phyloP scores from a whole-genome alignment of 2,888 invertebrate species.

The Agrotis puta region DNA sequence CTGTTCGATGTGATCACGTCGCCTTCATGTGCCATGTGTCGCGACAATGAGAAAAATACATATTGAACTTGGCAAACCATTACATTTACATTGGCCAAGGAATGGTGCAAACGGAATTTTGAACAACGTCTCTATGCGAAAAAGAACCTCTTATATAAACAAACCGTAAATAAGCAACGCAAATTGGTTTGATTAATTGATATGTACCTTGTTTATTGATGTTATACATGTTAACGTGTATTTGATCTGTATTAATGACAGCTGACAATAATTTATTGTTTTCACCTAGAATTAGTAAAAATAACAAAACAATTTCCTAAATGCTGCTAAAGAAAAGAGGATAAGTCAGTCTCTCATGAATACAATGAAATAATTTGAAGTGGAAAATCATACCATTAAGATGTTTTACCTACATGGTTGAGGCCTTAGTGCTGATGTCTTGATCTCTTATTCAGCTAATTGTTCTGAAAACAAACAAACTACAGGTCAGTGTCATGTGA shows the following conservation, averaged over 20 bases:
- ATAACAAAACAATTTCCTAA: slow-evolving; percentile 86
- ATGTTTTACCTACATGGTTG: slow-evolving; percentile 78
- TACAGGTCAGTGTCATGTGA: neutral
- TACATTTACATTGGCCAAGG: slow-evolving; percentile 62
- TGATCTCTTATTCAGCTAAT: slow-evolving; percentile 78
- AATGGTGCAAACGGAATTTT: slow-evolving; percentile 82
- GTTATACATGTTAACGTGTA: slow-evolving; percentile 70
- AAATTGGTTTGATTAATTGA: slow-evolving; percentile 81
- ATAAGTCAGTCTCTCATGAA: slow-evolving; percentile 89
- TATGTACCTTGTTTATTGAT: slow-evolving; percentile 85
- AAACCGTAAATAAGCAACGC: slow-evolving; percentile 72
- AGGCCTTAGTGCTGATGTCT: slow-evolving; percentile 62
- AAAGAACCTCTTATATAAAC: slow-evolving; percentile 85
- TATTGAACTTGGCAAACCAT: slow-evolving; percentile 77
- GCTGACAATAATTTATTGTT: slow-evolving; percentile 74
- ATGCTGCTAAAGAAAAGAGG: slow-evolving; percentile 87
- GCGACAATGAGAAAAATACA: slow-evolving; percentile 56
- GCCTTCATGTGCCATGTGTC: slow-evolving; percentile 77
- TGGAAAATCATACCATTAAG: slow-evolving; percentile 83
- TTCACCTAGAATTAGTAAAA: slow-evolving; percentile 77
- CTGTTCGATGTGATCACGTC: slow-evolving; percentile 58
- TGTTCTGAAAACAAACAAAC: slow-evolving; percentile 75
- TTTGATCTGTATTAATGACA: slow-evolving; percentile 68
- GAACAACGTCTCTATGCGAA: slow-evolving; percentile 87
- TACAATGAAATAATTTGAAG: slow-evolving; percentile 83